Conservation (phyloP, 2,797 vertebrate species). For the Gymnothorax reevesii region DNA sequence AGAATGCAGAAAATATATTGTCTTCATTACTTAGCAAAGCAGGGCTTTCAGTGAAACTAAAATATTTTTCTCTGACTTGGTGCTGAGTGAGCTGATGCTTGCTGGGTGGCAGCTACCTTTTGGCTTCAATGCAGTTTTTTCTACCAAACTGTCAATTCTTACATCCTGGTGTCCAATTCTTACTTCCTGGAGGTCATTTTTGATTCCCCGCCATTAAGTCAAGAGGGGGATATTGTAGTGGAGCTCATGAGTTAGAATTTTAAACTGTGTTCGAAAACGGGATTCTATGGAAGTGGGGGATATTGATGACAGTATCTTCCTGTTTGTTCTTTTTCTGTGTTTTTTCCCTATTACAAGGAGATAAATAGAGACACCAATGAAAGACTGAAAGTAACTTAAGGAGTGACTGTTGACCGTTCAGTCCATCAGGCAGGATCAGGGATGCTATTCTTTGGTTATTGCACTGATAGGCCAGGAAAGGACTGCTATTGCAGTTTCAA, state of each 20-base stretch:
- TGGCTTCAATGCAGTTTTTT: background rate
- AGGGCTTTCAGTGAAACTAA: background rate
- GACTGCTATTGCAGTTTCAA: background rate
- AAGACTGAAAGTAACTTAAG: too few relatives aligned
- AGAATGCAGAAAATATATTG: background rate
- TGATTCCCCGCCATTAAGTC: too few relatives aligned
- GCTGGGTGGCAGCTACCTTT: background rate
- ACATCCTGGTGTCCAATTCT: background rate
- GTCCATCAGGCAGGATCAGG: too few relatives aligned
- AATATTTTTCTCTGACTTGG: background rate
- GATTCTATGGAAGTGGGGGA: too few relatives aligned
- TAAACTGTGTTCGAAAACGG: too few relatives aligned
- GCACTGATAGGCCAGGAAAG: too few relatives aligned
- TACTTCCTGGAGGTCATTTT: background rate
- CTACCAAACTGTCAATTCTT: background rate
- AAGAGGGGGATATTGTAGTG: too few relatives aligned
- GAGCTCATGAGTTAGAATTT: too few relatives aligned
- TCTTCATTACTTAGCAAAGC: background rate
- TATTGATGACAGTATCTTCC: too few relatives aligned
- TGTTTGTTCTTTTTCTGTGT: background rate
- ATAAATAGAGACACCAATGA: too few relatives aligned
- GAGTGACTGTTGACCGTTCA: too few relatives aligned
- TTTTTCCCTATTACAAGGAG: background rate
- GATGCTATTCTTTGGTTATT: too few relatives aligned
- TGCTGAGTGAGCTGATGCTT: background rate